Percentiles rank a stretch among this genome's conserved stretches.
Conservation (phyloP, 2,888 invertebrate genomes). For the Agrotis segetum region DNA sequence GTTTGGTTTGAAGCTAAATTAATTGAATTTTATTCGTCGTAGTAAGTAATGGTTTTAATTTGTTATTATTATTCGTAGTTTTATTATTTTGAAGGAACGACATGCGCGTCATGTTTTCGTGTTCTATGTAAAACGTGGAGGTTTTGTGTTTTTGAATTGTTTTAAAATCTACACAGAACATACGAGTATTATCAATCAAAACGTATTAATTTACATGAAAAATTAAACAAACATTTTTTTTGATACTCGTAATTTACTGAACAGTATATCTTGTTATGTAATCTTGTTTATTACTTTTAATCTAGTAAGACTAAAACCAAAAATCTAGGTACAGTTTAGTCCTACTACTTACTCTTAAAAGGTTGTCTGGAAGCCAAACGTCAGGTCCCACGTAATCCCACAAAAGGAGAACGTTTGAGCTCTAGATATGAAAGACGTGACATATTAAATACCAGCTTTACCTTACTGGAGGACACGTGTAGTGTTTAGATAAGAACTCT, state of each 20-base stretch:
- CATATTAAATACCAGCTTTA: constrained; percentile 21
- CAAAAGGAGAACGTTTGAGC: constrained; percentile 37
- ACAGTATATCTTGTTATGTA: no score
- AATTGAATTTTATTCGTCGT: constrained; percentile 45
- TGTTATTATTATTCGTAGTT: constrained; percentile 24
- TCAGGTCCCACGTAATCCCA: constrained; percentile 28
- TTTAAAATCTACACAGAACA: neutral
- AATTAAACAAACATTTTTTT: no score
- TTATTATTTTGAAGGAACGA: constrained; percentile 10
- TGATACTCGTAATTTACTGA: no score
- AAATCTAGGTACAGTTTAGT: no score
- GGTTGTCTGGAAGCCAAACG: neutral
- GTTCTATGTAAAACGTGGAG: neutral
- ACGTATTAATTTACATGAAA: no score
- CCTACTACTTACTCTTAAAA: constrained; percentile 15
- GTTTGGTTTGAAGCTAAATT: constrained; percentile 30
- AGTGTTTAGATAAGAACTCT: neutral
- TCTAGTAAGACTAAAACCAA: neutral
- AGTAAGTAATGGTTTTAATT: constrained; percentile 35
- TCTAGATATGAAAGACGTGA: constrained; percentile 34
- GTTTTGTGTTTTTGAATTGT: neutral
- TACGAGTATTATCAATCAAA: no score
- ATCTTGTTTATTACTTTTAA: neutral
- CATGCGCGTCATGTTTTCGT: neutral
- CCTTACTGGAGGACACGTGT: neutral